Percentiles rank a stretch among this genome's conserved stretches.
These are phyloP conservation scores for Oncorhynchus mykiss DNA, from an alignment of 2,113 vertebrate genomes.

Conservation along the genomic window DNA sequence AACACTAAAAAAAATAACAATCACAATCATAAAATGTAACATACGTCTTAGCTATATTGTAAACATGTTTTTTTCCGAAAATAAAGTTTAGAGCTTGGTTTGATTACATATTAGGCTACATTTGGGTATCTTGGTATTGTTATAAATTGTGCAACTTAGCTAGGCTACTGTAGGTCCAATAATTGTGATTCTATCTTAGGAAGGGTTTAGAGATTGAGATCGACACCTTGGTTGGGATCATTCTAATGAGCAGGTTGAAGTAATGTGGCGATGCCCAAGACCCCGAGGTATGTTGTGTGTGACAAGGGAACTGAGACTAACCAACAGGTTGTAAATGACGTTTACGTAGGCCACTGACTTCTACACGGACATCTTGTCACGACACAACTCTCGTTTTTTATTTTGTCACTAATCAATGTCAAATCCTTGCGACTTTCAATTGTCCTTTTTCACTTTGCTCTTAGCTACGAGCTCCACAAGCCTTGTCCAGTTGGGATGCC, in stretches of 20 bases:
- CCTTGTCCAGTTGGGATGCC: too few species aligned
- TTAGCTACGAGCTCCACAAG: too few species aligned
- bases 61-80: background rate
- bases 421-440: too few species aligned
- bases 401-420: too few species aligned
- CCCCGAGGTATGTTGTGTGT: background rate
- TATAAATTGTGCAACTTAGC: background rate
- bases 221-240: background rate
- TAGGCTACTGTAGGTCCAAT: background rate
- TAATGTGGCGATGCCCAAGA: background rate
- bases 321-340: too few species aligned
- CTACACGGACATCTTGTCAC: too few species aligned
- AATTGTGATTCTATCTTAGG: background rate
- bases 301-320: too few species aligned
- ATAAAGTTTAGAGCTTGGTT: background rate
- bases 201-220: background rate
- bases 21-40: background rate
- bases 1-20: constrained; percentile 14
- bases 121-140: background rate
- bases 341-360: too few species aligned
- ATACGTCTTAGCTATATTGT: background rate
- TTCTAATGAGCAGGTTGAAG: background rate
- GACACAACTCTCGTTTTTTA: too few species aligned
- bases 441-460: too few species aligned
- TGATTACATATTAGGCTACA: background rate